phyloP scores from a whole-genome alignment of 2,797 vertebrate species.

The Artibeus lituratus region DNA sequence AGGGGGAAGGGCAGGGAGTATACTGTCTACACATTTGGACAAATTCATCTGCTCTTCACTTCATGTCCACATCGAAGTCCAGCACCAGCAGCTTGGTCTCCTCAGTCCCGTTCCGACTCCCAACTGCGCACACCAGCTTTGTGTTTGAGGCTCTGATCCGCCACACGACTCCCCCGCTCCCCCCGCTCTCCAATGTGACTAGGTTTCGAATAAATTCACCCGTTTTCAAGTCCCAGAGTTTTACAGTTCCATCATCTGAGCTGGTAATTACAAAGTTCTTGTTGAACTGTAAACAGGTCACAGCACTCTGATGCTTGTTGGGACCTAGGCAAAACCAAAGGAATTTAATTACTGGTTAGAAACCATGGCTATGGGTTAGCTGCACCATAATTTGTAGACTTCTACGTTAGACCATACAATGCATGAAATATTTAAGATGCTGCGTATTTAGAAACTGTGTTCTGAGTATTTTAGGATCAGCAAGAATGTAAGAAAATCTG shows the following conservation, averaged over 20 bases:
- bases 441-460: slow-evolving; percentile 33
- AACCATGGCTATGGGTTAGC: slow-evolving; percentile 6
- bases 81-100: slow-evolving; percentile 99
- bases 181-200: slow-evolving; percentile 99
- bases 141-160: slow-evolving; percentile 99
- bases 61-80: slow-evolving; percentile 99
- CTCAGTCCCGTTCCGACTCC: slow-evolving; percentile 99
- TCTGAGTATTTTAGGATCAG: slow-evolving; percentile 38
- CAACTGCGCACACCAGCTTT: slow-evolving; percentile 98
- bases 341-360: slow-evolving; percentile 62
- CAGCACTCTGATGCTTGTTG: slow-evolving; percentile 99
- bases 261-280: slow-evolving; percentile 99
- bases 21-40: slow-evolving; percentile 83
- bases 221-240: slow-evolving; percentile 99
- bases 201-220: slow-evolving; percentile 99
- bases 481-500: slow-evolving; percentile 30
- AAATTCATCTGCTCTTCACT: slow-evolving; percentile 89
- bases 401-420: slow-evolving; percentile 13
- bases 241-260: slow-evolving; percentile 99
- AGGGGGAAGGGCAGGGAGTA: slow-evolving; percentile 82
- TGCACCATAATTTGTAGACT: not conserved
- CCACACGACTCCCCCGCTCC: slow-evolving; percentile 99
- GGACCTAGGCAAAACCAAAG: slow-evolving; percentile 88
- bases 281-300: slow-evolving; percentile 99
- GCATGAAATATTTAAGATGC: slow-evolving; percentile 5